Conservation (phyloP, 1,140 invertebrate genomes). For the Drosophila repleta region DNA sequence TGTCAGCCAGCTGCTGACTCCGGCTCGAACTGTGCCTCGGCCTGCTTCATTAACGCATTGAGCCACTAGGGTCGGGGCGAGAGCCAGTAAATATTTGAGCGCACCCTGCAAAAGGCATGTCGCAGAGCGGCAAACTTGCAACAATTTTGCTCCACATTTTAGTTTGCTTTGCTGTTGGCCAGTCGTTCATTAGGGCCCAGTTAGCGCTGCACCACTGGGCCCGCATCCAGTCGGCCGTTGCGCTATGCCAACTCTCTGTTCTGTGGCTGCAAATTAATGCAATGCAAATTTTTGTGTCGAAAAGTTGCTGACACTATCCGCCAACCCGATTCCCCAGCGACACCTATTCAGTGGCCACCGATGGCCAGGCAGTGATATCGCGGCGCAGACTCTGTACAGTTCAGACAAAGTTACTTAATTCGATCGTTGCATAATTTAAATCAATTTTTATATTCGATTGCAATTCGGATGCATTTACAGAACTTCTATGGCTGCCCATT, state of each 20-base stretch:
- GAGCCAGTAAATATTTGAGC: slow-evolving; percentile 13
- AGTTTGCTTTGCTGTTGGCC: slow-evolving; percentile 9
- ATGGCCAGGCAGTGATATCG: slow-evolving; percentile 18
- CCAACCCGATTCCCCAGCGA: slow-evolving; percentile 74
- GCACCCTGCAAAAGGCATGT: not conserved
- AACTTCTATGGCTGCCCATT: not conserved
- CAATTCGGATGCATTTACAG: not conserved
- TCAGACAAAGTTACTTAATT: slow-evolving; percentile 6
- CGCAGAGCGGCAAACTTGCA: slow-evolving; percentile 1
- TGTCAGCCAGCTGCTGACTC: not conserved
- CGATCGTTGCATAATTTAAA: slow-evolving; percentile 6
- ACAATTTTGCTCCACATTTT: slow-evolving; percentile 28
- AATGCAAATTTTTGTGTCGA: slow-evolving; percentile 61
- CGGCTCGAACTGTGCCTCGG: not conserved
- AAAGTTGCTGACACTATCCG: slow-evolving; percentile 69
- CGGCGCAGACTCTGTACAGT: slow-evolving; percentile 9
- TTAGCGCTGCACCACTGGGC: not conserved
- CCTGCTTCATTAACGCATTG: slow-evolving; percentile 54
- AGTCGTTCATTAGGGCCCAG: slow-evolving; percentile 34
- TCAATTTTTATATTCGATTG: not conserved
- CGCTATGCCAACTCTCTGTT: not conserved
- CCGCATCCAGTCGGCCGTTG: not conserved
- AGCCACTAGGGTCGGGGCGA: not conserved
- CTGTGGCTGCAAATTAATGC: slow-evolving; percentile 40
- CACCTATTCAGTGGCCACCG: slow-evolving; percentile 40